Conservation (phyloP, 2,113 vertebrate genomes). For the Nycticryphes semicollaris region DNA sequence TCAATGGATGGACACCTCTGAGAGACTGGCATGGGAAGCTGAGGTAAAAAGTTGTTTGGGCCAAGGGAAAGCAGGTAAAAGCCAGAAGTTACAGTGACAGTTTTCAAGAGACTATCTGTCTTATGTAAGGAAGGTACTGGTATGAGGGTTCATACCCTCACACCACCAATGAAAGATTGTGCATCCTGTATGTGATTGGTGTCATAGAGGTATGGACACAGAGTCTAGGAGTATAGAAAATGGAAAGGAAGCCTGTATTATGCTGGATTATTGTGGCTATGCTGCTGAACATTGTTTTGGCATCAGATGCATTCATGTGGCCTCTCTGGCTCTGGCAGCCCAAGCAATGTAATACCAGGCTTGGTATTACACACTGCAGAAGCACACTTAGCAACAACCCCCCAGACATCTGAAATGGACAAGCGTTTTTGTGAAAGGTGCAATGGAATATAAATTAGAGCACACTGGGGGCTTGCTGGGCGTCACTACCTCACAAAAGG, state of each 20-base stretch:
- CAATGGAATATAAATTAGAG: background rate
- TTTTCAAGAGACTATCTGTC: background rate
- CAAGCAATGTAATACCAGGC: background rate
- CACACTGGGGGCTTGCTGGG: background rate
- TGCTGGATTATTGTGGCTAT: background rate
- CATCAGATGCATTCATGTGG: background rate
- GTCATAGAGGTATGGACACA: background rate
- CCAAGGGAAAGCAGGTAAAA: background rate
- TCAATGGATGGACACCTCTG: rapidly evolving
- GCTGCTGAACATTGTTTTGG: background rate
- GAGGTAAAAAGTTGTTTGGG: background rate
- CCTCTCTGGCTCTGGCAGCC: background rate
- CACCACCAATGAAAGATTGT: background rate
- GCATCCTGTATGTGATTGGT: background rate
- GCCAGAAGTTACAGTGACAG: background rate
- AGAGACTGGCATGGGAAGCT: background rate
- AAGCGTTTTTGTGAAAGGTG: background rate
- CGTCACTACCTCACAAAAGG: rapidly evolving
- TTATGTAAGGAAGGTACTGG: background rate
- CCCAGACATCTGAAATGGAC: background rate
- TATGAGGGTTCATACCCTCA: background rate
- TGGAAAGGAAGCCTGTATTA: background rate
- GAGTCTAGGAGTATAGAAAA: background rate
- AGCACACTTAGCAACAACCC: background rate
- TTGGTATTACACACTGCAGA: background rate